Conservation (phyloP, 2,888 invertebrate species). For the Drosophila anomelani region DNA sequence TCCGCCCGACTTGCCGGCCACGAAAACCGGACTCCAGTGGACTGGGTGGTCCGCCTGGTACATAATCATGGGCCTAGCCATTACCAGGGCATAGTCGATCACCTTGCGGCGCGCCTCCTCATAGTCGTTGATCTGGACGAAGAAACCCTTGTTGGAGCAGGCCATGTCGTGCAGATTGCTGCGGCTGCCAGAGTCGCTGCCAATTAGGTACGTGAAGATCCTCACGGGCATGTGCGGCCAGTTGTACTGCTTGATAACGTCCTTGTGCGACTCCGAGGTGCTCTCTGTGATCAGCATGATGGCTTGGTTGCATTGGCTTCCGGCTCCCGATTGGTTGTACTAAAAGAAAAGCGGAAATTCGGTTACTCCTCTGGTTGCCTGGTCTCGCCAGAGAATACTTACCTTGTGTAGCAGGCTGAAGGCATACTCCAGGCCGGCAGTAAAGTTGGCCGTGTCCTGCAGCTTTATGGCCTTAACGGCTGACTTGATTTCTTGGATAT, state of each 20-base stretch:
- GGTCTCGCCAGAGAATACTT: slow-evolving; percentile 57
- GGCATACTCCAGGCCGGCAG: slow-evolving; percentile 94
- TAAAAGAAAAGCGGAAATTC: slow-evolving; percentile 76
- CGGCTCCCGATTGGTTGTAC: slow-evolving; percentile 93
- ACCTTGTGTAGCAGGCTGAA: slow-evolving; percentile 96
- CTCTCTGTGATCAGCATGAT: slow-evolving; percentile 99
- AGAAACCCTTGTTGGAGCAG: slow-evolving; percentile 96
- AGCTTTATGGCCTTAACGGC: slow-evolving; percentile 90
- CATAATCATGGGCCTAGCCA: slow-evolving; percentile 98
- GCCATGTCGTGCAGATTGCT: slow-evolving; percentile 97
- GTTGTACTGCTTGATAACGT: slow-evolving; percentile 92
- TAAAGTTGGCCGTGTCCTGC: slow-evolving; percentile 94
- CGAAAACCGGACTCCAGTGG: slow-evolving; percentile 97
- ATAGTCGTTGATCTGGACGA: slow-evolving; percentile 93
- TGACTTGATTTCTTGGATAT: slow-evolving; percentile 91
- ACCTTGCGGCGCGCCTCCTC: slow-evolving; percentile 96
- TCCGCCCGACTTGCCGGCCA: slow-evolving; percentile 90
- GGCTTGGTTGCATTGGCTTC: slow-evolving; percentile 98
- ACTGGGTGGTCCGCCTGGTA: slow-evolving; percentile 96
- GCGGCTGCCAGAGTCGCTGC: slow-evolving; percentile 94
- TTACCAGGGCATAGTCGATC: slow-evolving; percentile 96
- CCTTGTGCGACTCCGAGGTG: slow-evolving; percentile 89
- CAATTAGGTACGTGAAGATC: slow-evolving; percentile 98
- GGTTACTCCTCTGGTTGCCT: background rate
- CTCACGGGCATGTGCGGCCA: slow-evolving; percentile 97